These are phyloP conservation scores for Girardinichthys multiradiatus DNA, from an alignment of 2,113 vertebrate genomes.

Conservation along the genomic window DNA sequence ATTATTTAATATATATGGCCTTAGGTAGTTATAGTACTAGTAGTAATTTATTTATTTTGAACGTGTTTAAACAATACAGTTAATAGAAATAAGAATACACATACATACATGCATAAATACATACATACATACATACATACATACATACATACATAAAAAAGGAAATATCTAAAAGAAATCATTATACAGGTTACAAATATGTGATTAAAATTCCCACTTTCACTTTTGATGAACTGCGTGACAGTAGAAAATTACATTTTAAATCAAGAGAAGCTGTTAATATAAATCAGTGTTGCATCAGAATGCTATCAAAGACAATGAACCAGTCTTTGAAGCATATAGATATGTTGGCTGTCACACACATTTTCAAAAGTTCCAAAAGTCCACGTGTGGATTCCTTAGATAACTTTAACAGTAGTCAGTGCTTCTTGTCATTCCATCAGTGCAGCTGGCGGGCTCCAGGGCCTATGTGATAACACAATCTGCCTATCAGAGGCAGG, in stretches of 20 bases:
- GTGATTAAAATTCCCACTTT: no score
- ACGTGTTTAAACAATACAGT: no score
- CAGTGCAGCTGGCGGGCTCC: slow-evolving; percentile 59
- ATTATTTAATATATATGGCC: no score
- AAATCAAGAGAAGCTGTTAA: background rate
- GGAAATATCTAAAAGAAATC: no score
- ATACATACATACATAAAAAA: no score
- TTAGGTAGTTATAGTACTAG: no score
- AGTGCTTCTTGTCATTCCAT: slow-evolving; percentile 58
- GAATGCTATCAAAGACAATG: background rate
- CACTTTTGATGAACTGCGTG: background rate
- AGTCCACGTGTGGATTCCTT: slow-evolving; percentile 37
- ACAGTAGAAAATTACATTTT: background rate
- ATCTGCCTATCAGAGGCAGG: slow-evolving; percentile 57
- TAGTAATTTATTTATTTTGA: no score
- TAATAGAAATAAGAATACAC: no score
- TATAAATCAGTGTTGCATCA: background rate
- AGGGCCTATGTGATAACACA: slow-evolving; percentile 68
- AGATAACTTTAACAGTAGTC: background rate
- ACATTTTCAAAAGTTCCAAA: background rate
- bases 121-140: no score
- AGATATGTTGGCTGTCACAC: background rate
- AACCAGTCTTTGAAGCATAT: background rate
- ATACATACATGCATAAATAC: no score
- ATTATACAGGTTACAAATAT: no score